Evolutionary conservation across 2,797 vertebrate genomes (phyloP), one percentile per base, ranked within the genome.

Genomic region (Diplodus puntazzo): DNA sequence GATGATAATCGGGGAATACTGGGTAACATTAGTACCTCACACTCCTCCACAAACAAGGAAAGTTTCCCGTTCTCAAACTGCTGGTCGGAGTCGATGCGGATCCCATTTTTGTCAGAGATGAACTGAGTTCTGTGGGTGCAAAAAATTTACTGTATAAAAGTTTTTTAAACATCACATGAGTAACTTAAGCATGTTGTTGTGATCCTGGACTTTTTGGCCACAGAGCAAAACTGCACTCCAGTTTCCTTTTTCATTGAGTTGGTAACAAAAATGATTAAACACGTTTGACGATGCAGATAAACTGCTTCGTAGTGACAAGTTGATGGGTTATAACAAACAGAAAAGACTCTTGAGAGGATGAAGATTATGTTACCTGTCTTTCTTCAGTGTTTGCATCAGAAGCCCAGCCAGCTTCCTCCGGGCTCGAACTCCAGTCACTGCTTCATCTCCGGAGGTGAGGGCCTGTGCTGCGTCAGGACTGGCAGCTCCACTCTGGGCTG

Each of bases 51-150:
- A 0, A 2, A 1, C 52, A 96, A 75, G 52, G 39, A 39, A 43
- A 97, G 91, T 17, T 69, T 90, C 9, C 96, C 96, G 0, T 94
- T 59, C 7, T 45, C 20, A 16, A 77, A 58, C 59, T 75, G 81
- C 0, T 8, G 23, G 0, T 94, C 61, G 0, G 95, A 95, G 71
- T 55, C 18, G 42, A 98, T 95, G n/a, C 76, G 59, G 39, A 99
- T 77, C 0, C 94, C 96, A 0, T 92, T 66, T 88, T 97, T 97
- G 80, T 95, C 93, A 0, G 92, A 69, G 68, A 95, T 85, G 66
- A 96, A 94, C 65, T 89, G 58, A 14, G 86, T 45, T 89, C 97
- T 99, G 89, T 0, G 18, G 73, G 72, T 73, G 80, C 42, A 55
- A 61, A 66, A 49, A 65, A 34, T 34, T 34, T 6, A 7, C 6